phyloP scores from a whole-genome alignment of 2,888 invertebrate genomes.

The Amiota mariae region DNA sequence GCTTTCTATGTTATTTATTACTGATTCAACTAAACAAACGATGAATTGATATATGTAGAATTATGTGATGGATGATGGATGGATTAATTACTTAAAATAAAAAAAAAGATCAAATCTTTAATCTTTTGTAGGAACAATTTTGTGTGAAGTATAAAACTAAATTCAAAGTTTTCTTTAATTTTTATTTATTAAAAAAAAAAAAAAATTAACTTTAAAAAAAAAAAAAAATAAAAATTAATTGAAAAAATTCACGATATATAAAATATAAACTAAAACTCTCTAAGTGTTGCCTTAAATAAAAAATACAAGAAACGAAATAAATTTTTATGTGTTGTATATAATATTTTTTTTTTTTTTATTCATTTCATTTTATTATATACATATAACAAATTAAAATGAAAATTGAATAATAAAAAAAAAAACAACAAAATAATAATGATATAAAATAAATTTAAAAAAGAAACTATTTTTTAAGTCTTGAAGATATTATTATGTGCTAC shows the following conservation, averaged over 20 bases:
- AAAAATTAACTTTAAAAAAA: constrained; percentile 18
- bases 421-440: constrained; percentile 22
- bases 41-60: too few relatives aligned
- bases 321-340: too few relatives aligned
- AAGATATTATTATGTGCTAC: background rate
- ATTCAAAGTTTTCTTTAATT: background rate
- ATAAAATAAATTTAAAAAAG: constrained; percentile 1
- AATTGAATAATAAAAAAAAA: constrained; percentile 27
- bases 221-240: constrained; percentile 32
- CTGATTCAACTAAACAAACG: too few relatives aligned
- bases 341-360: background rate
- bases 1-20: too few relatives aligned
- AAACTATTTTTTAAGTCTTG: constrained; percentile 23
- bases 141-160: background rate
- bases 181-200: constrained; percentile 27
- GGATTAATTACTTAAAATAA: background rate
- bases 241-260: too few relatives aligned
- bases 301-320: background rate
- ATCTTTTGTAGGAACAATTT: background rate
- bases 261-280: too few relatives aligned
- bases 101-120: background rate
- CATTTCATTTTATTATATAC: background rate
- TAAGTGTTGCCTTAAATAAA: too few relatives aligned
- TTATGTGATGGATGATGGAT: too few relatives aligned
- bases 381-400: background rate